A percentile compares a stretch with the other conserved stretches of the same genome.
Evolutionary conservation across 2,797 vertebrate genomes (phyloP).

Genomic region (Pseudocheirus occidentalis): DNA sequence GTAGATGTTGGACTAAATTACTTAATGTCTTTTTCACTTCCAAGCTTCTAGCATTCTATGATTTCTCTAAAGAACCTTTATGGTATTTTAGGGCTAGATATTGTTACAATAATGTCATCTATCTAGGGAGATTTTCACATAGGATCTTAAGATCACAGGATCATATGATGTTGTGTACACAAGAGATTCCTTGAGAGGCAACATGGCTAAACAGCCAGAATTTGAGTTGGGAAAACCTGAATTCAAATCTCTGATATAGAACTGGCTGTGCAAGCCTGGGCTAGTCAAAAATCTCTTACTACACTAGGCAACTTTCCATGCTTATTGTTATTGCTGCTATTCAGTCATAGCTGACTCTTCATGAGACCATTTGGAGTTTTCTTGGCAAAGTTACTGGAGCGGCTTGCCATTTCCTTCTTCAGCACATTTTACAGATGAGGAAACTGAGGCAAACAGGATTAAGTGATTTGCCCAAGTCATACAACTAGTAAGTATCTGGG

Average conservation of each 20-base stretch:
- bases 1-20: too few species aligned
- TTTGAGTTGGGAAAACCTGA: not conserved
- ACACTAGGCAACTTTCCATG: not conserved
- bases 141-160: not conserved
- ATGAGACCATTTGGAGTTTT: not conserved
- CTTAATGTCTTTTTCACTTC: too few species aligned
- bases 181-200: not conserved
- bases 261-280: not conserved
- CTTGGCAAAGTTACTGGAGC: not conserved
- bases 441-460: not conserved
- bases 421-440: not conserved
- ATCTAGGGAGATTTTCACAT: not conserved
- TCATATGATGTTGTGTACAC: not conserved
- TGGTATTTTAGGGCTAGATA: not conserved
- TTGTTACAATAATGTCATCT: not conserved
- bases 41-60: too few species aligned
- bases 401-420: not conserved
- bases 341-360: not conserved
- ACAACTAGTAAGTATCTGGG: too few species aligned
- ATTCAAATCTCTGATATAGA: not conserved
- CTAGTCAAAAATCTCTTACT: not conserved
- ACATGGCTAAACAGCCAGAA: not conserved
- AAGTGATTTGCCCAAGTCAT: too few species aligned
- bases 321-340: not conserved
- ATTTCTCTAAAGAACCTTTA: not conserved